A percentile compares a stretch with the other conserved stretches of the same genome.
phyloP scores from a whole-genome alignment of 2,113 vertebrate species.

The Rallus limicola region DNA sequence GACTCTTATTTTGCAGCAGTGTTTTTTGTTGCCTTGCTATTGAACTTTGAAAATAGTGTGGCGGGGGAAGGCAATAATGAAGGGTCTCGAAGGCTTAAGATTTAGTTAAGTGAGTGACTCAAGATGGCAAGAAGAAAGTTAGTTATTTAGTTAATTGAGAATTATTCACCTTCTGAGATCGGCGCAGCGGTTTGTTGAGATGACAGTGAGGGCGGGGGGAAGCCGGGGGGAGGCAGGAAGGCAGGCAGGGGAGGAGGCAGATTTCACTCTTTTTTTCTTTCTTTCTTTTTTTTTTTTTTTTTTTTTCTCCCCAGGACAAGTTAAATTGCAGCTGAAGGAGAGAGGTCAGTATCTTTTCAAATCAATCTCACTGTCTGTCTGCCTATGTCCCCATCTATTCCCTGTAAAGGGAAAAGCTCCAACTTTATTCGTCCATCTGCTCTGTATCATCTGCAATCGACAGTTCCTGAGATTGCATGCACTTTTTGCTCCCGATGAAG shows the following conservation, averaged over 20 bases:
- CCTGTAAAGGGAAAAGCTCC: constrained; percentile 24
- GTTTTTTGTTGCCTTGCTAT: constrained; percentile 51
- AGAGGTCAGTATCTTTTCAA: constrained; percentile 53
- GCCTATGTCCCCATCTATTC: constrained; percentile 23
- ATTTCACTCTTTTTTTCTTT: not conserved
- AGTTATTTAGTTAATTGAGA: constrained; percentile 61
- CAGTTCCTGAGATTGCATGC: constrained; percentile 41
- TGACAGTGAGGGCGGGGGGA: constrained; percentile 10
- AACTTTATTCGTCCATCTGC: constrained; percentile 48
- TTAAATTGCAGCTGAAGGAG: constrained; percentile 55
- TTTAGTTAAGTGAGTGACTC: constrained; percentile 58
- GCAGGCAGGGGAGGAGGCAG: not conserved
- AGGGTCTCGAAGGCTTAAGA: constrained; percentile 48
- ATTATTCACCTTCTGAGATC: constrained; percentile 60
- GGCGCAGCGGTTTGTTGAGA: constrained; percentile 37
- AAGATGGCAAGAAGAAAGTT: constrained; percentile 48
- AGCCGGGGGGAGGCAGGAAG: not conserved
- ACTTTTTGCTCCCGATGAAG: constrained; percentile 32
- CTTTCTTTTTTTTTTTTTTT: not conserved
- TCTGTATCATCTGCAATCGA: constrained; percentile 42
- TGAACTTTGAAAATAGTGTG: constrained; percentile 69
- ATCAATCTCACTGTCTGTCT: constrained; percentile 33
- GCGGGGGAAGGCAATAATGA: constrained; percentile 52
- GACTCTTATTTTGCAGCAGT: constrained; percentile 77
- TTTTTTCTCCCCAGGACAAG: not conserved